These are phyloP conservation scores for Silurus meridionalis DNA, from an alignment of 2,113 vertebrate species.

Conservation along the genomic window DNA sequence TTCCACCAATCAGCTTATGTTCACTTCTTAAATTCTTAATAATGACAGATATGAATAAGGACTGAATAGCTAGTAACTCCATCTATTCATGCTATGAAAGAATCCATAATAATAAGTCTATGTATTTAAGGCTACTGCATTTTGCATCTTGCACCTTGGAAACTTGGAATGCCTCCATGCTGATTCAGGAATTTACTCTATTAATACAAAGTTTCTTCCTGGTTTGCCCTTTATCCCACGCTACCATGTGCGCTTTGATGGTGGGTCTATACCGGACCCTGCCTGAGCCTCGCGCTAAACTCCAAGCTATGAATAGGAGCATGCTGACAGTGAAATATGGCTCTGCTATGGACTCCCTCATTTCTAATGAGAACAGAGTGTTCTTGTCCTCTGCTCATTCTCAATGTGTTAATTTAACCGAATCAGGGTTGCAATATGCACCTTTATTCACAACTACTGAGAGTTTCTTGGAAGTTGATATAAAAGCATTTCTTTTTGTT, in stretches of 20 bases:
- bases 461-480: constrained; percentile 48
- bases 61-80: neutral
- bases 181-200: constrained; percentile 41
- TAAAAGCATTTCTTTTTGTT: constrained; percentile 4
- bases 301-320: constrained; percentile 57
- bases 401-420: constrained; percentile 53
- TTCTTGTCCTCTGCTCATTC: constrained; percentile 51
- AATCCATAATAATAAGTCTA: neutral
- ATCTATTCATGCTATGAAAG: neutral
- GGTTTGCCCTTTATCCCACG: constrained; percentile 45
- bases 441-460: constrained; percentile 66
- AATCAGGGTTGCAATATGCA: constrained; percentile 45
- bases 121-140: neutral
- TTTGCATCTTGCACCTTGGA: neutral
- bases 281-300: constrained; percentile 36
- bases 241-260: constrained; percentile 23
- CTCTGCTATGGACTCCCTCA: constrained; percentile 47
- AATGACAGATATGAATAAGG: neutral
- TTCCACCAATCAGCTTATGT: neutral
- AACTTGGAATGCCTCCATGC: constrained; percentile 26
- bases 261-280: constrained; percentile 35
- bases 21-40: neutral
- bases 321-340: constrained; percentile 55
- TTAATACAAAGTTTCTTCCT: constrained; percentile 46
- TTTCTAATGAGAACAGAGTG: constrained; percentile 58